These are phyloP conservation scores for Brachionus rotundiformis DNA, from an alignment of 1,140 invertebrate species.

Conservation along the genomic window DNA sequence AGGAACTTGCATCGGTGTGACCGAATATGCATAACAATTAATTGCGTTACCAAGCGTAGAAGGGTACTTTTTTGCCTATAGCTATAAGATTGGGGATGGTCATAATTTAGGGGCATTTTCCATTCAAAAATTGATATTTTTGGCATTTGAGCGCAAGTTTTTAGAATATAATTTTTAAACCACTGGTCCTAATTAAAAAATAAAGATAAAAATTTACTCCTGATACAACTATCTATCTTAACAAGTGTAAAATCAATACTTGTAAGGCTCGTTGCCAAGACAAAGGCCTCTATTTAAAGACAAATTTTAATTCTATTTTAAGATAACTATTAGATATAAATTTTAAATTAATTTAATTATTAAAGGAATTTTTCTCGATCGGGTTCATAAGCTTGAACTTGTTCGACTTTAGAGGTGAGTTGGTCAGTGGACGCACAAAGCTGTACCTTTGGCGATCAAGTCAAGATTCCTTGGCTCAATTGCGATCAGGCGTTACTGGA, in stretches of 20 bases:
- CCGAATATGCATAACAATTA: conserved; percentile 55
- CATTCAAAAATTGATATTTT: no score
- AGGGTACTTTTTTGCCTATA: neutral
- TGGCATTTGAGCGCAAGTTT: no score
- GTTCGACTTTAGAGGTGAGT: conserved; percentile 85
- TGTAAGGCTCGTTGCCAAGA: no score
- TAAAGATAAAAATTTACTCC: no score
- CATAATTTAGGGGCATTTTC: no score
- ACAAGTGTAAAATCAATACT: no score
- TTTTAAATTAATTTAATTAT: neutral
- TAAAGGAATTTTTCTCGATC: conserved; percentile 74
- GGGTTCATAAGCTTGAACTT: conserved; percentile 91
- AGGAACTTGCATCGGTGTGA: conserved; percentile 58
- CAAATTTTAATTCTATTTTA: no score
- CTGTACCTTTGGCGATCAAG: conserved; percentile 83
- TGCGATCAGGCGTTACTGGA: neutral
- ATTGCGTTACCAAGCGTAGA: conserved; percentile 45
- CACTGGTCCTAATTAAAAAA: no score
- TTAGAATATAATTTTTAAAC: no score
- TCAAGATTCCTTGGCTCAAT: neutral
- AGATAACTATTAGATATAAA: neutral
- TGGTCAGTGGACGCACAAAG: conserved; percentile 79
- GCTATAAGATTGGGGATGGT: no score
- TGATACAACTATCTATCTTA: no score
- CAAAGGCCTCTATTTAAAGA: no score